phyloP scores from a whole-genome alignment of 2,888 invertebrate species.

The Metallyticus violacea region DNA sequence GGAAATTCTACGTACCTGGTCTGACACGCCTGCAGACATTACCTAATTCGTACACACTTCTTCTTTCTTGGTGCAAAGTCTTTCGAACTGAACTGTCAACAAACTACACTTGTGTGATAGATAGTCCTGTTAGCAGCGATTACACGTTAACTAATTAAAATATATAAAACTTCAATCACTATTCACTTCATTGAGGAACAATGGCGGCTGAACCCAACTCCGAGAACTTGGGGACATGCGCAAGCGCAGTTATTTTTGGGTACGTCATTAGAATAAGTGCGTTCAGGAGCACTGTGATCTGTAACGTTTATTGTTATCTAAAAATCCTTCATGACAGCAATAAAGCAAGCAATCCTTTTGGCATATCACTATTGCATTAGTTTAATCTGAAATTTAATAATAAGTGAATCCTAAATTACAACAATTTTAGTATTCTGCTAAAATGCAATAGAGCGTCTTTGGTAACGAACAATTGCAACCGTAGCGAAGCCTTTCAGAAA shows the following conservation, averaged over 20 bases:
- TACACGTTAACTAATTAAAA: constrained; percentile 34
- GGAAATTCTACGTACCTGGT: constrained; percentile 66
- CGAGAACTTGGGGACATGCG: constrained; percentile 23
- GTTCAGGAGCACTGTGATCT: not conserved
- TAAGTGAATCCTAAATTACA: not conserved
- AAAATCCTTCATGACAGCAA: too few relatives aligned
- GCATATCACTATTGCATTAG: too few relatives aligned
- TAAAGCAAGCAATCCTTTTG: too few relatives aligned
- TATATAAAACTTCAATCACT: constrained; percentile 34
- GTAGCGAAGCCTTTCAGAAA: not conserved
- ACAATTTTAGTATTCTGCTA: not conserved
- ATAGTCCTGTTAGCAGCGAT: constrained; percentile 29
- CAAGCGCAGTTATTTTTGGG: constrained; percentile 22
- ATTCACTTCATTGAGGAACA: constrained; percentile 34
- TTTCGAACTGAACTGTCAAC: constrained; percentile 29
- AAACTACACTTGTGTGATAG: constrained; percentile 23
- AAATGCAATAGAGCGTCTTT: too few relatives aligned
- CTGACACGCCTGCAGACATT: constrained; percentile 89
- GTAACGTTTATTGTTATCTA: too few relatives aligned
- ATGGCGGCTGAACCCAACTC: constrained; percentile 36
- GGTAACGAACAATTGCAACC: not conserved
- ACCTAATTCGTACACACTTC: constrained; percentile 38
- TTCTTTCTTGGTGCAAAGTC: constrained; percentile 32
- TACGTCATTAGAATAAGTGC: constrained; percentile 21
- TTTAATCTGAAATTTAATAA: too few relatives aligned